Base-by-base conservation (phyloP, 1,140 invertebrate species). In the Kradibia gibbosae region DNA sequence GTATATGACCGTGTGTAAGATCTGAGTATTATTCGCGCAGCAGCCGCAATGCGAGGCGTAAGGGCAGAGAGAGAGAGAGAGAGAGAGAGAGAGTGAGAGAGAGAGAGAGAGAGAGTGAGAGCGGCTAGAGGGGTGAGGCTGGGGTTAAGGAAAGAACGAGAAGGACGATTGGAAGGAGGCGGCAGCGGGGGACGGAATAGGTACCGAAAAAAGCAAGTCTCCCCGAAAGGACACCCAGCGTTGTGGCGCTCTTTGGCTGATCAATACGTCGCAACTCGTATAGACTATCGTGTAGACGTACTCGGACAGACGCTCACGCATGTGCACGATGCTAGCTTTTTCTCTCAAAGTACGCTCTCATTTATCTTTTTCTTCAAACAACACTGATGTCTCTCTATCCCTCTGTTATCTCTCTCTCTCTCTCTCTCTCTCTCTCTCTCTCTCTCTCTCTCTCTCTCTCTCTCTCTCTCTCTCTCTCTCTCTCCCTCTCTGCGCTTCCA, bases 231-330 rank as follows among this genome's bases (percentile, higher is more conserved):
- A 91, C 89, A 89, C 89, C 89, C 88, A 89, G 89, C 89, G 89
- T 90, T 89, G 90, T 89, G 88, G 90, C 90, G 90, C 89, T 91
- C 90, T 91, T 91, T 90, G 88, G 90, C 90, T 91, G 90, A 91
- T 91, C 90, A 91, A 91, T 91, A 91, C 87, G 86, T 87, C 85
- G 86, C 88, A 83, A 84, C 89, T 89, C 89, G 89, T 91, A 86
- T 85, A n/a, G n/a, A n/a, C n/a, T n/a, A n/a, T n/a, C n/a, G n/a
- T n/a, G n/a, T n/a, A n/a, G n/a, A n/a, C n/a, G n/a, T n/a, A 90
- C 90, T 89, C 89, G 90, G 86, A 90, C 89, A 89, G 89, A 91
- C 89, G 90, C 90, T 90, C 90, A 91, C 90, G 90, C 90, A 91
- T 91, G 90, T 91, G 90, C 90, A 91, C 88, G 87, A 86, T 88